Evolutionary conservation across 2,888 invertebrate species (phyloP), one percentile per base, ranked within the genome.

Genomic region (Alsophila aescularia): DNA sequence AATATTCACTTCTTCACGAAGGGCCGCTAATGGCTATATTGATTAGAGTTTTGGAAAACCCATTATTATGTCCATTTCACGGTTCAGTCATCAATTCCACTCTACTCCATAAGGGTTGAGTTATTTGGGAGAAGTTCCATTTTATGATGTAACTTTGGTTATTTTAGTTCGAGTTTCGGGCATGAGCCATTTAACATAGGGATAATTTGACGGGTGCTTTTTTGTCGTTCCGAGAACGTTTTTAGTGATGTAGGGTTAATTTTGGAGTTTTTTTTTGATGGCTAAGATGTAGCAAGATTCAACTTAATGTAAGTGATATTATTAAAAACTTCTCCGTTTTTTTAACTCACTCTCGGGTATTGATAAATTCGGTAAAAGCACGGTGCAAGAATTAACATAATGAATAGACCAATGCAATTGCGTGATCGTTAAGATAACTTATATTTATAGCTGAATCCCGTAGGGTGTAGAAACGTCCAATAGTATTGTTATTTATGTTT

Each of bases 41-140:
- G 64, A 65, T 65, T 65, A 59, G 58, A 60, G 58, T 57, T 65
- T 58, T 58, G 60, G 51, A 50, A 44, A 65, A 65, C 60, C 60
- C 58, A 62, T 65, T 65, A 65, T 62, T 62, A 62, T 65, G 62
- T 65, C 64, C 62, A 65, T 65, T 65, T 60, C 62, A 65, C 62
- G 62, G 60, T 57, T 62, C 58, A 59, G 43, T 52, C 62, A 65
- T 65, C 64, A 60, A 62, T 62, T 62, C 57, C 50, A 53, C 52
- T 57, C 57, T 44, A 49, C 41, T 53, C 61, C 60, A 56, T 64
- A 64, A 60, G 62, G 58, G 58, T 57, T 60, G 65, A 65, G 59
- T 65, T 62, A 65, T 65, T 62, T 53, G 40, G 55, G 43, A 42
- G 35, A 51, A 65, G 59, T 61, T 62, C 41, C 60, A 40, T 53